A percentile compares a stretch with the other conserved stretches of the same genome.
Conservation (phyloP, 64 coral and sea anemone species). For the Hydrozoanthus tunicans region DNA sequence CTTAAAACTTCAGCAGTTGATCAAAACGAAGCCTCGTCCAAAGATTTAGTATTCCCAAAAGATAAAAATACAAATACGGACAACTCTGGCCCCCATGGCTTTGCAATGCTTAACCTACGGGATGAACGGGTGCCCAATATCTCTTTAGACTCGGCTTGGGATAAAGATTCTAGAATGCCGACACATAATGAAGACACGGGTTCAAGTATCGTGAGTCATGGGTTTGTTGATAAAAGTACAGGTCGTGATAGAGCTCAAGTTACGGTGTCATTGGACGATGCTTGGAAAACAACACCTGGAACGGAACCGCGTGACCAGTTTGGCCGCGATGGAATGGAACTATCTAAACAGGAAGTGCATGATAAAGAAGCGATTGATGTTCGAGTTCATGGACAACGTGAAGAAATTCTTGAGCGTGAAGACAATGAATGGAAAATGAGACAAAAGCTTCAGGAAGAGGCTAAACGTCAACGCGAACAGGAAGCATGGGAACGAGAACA, state of each 20-base stretch:
- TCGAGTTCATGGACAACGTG: constrained; percentile 30
- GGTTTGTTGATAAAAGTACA: neutral
- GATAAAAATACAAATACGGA: neutral
- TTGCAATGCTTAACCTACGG: neutral
- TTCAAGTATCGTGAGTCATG: neutral
- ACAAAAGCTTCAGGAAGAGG: constrained; percentile 49
- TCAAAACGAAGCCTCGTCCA: neutral
- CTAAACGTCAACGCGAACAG: constrained; percentile 48
- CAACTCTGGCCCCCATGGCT: neutral
- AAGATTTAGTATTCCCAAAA: neutral
- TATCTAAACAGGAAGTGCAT: neutral
- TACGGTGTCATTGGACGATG: constrained; percentile 50
- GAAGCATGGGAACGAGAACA: constrained; percentile 72
- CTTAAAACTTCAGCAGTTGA: constrained; percentile 1
- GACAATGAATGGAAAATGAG: constrained; percentile 62
- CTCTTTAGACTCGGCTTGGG: constrained; percentile 21
- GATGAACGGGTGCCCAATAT: constrained; percentile 5
- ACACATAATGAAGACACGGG: neutral
- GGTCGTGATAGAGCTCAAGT: neutral
- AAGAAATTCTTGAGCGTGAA: constrained; percentile 57
- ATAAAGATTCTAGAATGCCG: neutral
- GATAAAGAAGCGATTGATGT: constrained; percentile 5
- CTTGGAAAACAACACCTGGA: constrained; percentile 42
- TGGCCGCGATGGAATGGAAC: neutral
- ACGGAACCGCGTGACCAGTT: neutral